Conservation (phyloP, 2,888 invertebrate species). For the Fragum whitleyi region DNA sequence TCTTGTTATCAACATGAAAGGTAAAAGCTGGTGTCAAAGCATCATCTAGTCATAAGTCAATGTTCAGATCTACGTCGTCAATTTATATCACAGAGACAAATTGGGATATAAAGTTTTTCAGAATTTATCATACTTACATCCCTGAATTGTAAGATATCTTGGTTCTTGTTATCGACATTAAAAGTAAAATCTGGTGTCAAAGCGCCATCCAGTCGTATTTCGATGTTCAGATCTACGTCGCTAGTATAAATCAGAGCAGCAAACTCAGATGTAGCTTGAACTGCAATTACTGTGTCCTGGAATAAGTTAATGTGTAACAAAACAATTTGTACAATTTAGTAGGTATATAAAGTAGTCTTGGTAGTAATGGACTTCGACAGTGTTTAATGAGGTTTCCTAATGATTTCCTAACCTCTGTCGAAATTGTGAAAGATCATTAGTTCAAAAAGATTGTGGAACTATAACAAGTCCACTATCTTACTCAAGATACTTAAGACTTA, state of each 20-base stretch:
- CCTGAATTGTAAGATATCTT: slow-evolving; percentile 76
- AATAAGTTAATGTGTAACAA: too few species aligned
- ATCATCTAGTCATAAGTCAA: slow-evolving; percentile 30
- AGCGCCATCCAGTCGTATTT: slow-evolving; percentile 18
- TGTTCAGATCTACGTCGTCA: slow-evolving; percentile 36
- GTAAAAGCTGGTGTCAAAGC: slow-evolving; percentile 13
- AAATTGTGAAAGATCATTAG: too few species aligned
- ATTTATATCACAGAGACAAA: slow-evolving; percentile 71
- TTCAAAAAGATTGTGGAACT: too few species aligned
- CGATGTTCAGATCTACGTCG: slow-evolving; percentile 39
- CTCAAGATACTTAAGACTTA: too few species aligned
- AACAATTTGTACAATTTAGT: too few species aligned
- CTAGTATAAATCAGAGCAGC: slow-evolving; percentile 65
- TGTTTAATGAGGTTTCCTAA: too few species aligned
- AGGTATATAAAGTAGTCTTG: too few species aligned
- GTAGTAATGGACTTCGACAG: too few species aligned
- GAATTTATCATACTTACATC: slow-evolving; percentile 69
- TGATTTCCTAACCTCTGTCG: too few species aligned
- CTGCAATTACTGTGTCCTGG: slow-evolving; percentile 84
- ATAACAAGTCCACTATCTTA: too few species aligned
- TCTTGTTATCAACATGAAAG: slow-evolving; percentile 68
- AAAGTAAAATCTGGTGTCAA: slow-evolving; percentile 39
- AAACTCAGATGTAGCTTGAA: slow-evolving; percentile 82
- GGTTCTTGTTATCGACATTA: slow-evolving; percentile 69
- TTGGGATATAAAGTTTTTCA: slow-evolving; percentile 77